A percentile compares a stretch with the other conserved stretches of the same genome.
Evolutionary conservation across 2,888 invertebrate genomes (phyloP).

Genomic region (Rotaria sp.): DNA sequence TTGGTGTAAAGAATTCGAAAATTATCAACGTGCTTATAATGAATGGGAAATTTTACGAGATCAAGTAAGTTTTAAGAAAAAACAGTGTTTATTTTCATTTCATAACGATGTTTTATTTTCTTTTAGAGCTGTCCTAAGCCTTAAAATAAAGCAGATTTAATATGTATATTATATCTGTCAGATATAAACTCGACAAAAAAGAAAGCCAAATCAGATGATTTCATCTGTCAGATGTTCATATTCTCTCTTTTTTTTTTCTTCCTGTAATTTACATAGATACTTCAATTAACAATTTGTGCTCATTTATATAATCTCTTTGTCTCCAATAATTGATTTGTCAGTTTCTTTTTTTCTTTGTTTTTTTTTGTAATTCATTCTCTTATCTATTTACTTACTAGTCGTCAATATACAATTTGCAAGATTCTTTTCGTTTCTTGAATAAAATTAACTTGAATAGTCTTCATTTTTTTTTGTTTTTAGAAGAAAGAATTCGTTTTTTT

Average conservation of each 20-base stretch:
- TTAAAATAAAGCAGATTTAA: neutral
- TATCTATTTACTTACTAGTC: neutral
- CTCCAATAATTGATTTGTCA: neutral
- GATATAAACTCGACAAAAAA: neutral
- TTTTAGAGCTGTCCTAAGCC: constrained; percentile 22
- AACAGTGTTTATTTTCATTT: neutral
- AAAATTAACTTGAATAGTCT: neutral
- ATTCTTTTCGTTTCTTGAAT: neutral
- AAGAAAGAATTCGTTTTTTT: neutral
- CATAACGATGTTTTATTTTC: neutral
- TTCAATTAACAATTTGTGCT: neutral
- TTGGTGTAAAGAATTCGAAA: constrained; percentile 40
- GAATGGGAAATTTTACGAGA: constrained; percentile 40
- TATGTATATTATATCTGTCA: neutral
- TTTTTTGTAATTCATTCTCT: neutral
- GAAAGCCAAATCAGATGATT: neutral
- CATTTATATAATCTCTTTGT: constrained; percentile 2
- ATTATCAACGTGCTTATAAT: constrained; percentile 40
- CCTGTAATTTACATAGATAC: neutral
- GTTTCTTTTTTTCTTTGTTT: neutral
- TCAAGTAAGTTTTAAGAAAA: neutral
- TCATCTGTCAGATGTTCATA: neutral
- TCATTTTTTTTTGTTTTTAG: neutral
- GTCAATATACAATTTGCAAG: neutral
- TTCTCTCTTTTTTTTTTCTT: neutral